Evolutionary conservation across 2,797 vertebrate species (phyloP), one percentile per base, ranked within the genome.

Genomic region (Enteromius anoplus): DNA sequence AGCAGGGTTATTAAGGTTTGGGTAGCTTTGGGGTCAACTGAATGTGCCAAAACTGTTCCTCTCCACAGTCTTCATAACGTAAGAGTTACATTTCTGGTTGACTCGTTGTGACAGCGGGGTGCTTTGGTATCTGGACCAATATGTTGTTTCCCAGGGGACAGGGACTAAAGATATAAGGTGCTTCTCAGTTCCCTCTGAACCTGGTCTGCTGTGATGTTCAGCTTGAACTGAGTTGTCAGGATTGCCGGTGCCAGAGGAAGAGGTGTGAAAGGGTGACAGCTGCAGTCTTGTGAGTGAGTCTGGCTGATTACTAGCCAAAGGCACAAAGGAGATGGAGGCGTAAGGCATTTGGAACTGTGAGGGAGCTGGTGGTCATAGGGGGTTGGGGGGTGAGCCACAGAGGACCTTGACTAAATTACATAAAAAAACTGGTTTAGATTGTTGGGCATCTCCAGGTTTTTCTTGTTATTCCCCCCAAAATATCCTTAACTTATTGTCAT

Each of bases 341-440:
- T 42, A 58, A 70, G n/a, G 9, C 37, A 70, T 17, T 80, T 70
- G 19, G n/a, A 37, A 14, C 65, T 55, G 14, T 29, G 32, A 68
- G 47, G 32, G n/a, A 58, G 26, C 32, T 9, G 40, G 51, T 60
- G 37, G 23, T 37, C 14, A 40, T 42, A 34, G 78, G 34, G 78
- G 34, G 78, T 3, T 69, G 69, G 15, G 34, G 42, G 78, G 15
- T 70, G 51, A 55, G 53, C 77, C 32, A 49, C 14, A 78, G 42
- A 34, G 19, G 60, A 65, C 17, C 26, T 64, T 78, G 29, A 51
- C 45, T 78, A 12, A 9, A n/a, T 68, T n/a, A 12, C 37, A 0
- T 79, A 68, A 47, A 68, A 40, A 8, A 78, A 69, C 47, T 55
- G 64, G 34, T 69, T 80, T 9, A 58, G 51, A 37, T 70, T 80